Base-by-base conservation (phyloP, 30 jellyfish, hydroid and myxozoan genomes). In the Aurelia sp. region DNA sequence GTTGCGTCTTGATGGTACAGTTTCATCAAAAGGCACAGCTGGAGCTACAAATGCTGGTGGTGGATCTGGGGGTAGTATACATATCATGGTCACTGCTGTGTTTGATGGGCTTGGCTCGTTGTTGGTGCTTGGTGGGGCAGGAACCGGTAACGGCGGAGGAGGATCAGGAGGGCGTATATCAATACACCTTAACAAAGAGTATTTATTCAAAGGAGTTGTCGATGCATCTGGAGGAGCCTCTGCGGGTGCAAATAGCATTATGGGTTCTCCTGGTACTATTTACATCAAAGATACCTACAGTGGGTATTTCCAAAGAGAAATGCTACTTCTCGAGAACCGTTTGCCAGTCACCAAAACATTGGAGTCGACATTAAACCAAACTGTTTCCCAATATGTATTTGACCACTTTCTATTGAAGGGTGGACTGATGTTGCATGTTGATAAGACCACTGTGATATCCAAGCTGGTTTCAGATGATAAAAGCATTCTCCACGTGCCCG, bases 141-240 rank as follows among this genome's bases (percentile, higher is more conserved):
- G 83, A 20, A 27, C 18, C 16, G 93, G 93, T 21, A 22, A 19
- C 19, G 93, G 93, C 9, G 93, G 93, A 12, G 76, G 93, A 58
- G 93, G 93, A 3, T 73, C 87, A 17, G 93, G 93, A 7, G 93
- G 93, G 15, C 80, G 93, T 6, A 67, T 84, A 1, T 73, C 87
- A 0, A 35, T 84, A 4, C 21, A 22, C 17, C 66, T 66, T 64
- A 67, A 52, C 23, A 33, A 23, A 22, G 83, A 84, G 69, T 74
- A 31, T 52, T 22, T 30, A 13, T 84, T 84, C 55, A 73, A 58
- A 7, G 93, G 93, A 5, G 44, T 60, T 8, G 60, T 84, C n/a
- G 80, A 84, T 73, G 88, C 93, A 10, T 7, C 93, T 10, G 93
- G 93, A 22, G 93, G 93, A 63, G 51, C 18, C 11, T 62, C 61